These are phyloP conservation scores for Hirundo rustica DNA, from an alignment of 2,797 vertebrate genomes.

Conservation along the genomic window DNA sequence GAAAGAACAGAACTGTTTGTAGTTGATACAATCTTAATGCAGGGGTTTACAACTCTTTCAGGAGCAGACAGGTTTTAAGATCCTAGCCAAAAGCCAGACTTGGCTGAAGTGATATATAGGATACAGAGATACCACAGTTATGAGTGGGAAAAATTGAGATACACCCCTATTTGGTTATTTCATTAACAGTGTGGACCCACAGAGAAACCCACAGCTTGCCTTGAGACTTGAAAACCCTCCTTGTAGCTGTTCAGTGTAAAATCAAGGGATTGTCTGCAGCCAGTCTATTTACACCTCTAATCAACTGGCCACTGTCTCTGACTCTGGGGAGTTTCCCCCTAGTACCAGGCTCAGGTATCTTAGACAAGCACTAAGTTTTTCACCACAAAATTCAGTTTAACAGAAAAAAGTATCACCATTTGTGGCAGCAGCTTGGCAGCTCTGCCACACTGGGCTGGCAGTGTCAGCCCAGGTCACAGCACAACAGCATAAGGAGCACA, in stretches of 20 bases:
- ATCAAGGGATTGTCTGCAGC: not conserved
- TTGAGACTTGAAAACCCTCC: not conserved
- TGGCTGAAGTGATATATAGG: not conserved
- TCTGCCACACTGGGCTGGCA: not conserved
- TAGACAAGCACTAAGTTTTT: not conserved
- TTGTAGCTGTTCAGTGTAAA: not conserved
- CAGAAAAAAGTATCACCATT: not conserved
- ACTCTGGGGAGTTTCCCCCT: not conserved
- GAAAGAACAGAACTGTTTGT: not conserved
- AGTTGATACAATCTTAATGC: not conserved
- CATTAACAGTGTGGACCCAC: not conserved
- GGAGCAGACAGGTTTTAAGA: not conserved
- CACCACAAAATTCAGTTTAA: not conserved
- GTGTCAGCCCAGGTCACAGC: not conserved
- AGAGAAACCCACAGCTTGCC: not conserved
- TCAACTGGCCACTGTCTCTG: not conserved
- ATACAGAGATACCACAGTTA: not conserved
- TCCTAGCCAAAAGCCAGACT: not conserved
- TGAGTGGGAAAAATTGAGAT: not conserved
- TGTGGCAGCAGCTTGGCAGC: not conserved
- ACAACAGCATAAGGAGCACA: not conserved
- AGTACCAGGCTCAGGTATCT: not conserved
- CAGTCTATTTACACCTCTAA: not conserved
- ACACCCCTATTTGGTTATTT: not conserved
- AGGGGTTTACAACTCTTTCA: not conserved